phyloP scores from a whole-genome alignment of 2,888 invertebrate genomes.

The Augochlorella aurata region DNA sequence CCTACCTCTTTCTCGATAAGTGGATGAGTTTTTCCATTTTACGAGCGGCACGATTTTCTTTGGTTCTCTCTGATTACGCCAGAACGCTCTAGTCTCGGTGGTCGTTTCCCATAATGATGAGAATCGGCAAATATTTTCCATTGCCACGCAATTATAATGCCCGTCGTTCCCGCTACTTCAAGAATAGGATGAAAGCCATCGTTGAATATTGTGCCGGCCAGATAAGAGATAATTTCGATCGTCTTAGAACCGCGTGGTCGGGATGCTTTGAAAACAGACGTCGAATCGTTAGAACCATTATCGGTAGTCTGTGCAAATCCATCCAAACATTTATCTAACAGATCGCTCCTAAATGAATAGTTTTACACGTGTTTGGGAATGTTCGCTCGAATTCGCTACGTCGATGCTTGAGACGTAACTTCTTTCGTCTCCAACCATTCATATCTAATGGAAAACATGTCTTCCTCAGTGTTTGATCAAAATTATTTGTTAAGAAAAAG shows the following conservation, averaged over 20 bases:
- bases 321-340: not conserved
- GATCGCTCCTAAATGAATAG: not conserved
- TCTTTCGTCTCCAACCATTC: too few species aligned
- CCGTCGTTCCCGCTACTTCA: slow-evolving; percentile 2
- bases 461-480: too few species aligned
- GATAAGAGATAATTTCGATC: slow-evolving; percentile 16
- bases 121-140: slow-evolving; percentile 7
- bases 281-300: not conserved
- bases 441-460: too few species aligned
- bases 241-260: not conserved
- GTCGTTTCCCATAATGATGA: slow-evolving; percentile 1
- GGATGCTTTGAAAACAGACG: not conserved
- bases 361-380: not conserved
- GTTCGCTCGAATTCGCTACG: not conserved
- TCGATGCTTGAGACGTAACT: too few species aligned
- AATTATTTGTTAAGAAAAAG: too few species aligned
- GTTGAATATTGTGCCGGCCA: not conserved
- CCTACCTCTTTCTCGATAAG: slow-evolving; percentile 3
- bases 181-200: slow-evolving; percentile 6
- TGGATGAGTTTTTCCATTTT: not conserved
- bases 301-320: not conserved
- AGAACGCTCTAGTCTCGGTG: not conserved
- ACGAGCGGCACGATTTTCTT: not conserved
- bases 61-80: not conserved
- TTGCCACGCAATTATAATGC: slow-evolving; percentile 11